Conservation (phyloP, 1,140 invertebrate genomes). For the Lepidurus packardi region DNA sequence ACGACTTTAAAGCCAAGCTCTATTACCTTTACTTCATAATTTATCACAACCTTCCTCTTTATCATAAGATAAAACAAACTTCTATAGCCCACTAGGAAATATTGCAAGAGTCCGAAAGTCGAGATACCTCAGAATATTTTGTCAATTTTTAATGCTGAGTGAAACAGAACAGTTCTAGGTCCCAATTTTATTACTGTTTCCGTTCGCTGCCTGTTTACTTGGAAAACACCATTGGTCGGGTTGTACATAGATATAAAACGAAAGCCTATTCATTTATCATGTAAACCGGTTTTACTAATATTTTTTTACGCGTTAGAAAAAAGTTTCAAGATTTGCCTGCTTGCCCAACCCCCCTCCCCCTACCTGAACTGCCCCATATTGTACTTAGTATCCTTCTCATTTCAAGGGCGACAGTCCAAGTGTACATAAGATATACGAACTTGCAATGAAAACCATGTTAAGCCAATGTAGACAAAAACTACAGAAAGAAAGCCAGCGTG, state of each 20-base stretch:
- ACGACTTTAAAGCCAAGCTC: background rate
- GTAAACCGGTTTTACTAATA: conserved; percentile 22
- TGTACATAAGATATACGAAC: conserved; percentile 11
- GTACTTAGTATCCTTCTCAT: conserved; percentile 19
- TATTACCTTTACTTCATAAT: background rate
- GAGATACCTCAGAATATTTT: background rate
- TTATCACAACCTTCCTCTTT: background rate
- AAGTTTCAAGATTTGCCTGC: background rate
- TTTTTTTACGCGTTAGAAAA: conserved; percentile 12
- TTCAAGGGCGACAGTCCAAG: background rate
- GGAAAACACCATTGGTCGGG: background rate
- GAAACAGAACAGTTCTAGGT: background rate
- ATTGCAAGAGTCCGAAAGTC: background rate
- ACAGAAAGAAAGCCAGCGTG: conserved; percentile 21
- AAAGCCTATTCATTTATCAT: conserved; percentile 6
- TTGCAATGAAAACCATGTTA: background rate
- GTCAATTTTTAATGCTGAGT: background rate
- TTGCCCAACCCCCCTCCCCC: background rate
- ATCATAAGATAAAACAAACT: background rate
- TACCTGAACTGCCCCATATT: conserved; percentile 5
- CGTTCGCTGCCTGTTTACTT: background rate
- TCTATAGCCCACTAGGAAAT: background rate
- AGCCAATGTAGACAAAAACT: conserved; percentile 8
- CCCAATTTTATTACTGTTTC: background rate
- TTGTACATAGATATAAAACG: background rate